Conservation (phyloP, 2,113 vertebrate species). For the Lampris incognitus region DNA sequence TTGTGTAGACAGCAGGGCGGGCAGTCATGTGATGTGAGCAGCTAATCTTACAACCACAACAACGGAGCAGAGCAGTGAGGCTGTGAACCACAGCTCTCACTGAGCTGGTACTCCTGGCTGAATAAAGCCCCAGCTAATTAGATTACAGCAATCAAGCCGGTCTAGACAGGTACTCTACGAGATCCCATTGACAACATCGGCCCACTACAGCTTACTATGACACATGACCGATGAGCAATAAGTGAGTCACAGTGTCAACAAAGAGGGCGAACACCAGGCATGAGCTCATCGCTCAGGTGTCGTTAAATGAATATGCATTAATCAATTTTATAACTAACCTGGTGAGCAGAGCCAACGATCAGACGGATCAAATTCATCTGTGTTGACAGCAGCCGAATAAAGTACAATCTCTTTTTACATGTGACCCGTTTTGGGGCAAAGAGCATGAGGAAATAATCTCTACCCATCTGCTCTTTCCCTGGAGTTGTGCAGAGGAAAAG, state of each 20-base stretch:
- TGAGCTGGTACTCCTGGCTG: conserved; percentile 50
- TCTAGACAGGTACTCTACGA: conserved; percentile 75
- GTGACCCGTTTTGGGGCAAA: conserved; percentile 20
- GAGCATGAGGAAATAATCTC: conserved; percentile 15
- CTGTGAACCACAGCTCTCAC: conserved; percentile 42
- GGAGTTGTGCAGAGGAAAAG: conserved; percentile 52
- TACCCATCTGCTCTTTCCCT: conserved; percentile 23
- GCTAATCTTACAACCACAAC: conserved; percentile 61
- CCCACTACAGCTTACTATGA: conserved; percentile 26
- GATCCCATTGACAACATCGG: conserved; percentile 45
- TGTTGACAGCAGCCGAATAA: neutral
- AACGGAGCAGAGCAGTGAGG: conserved; percentile 37
- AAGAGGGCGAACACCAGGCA: neutral
- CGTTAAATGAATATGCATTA: neutral
- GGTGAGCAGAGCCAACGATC: neutral
- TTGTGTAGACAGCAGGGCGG: conserved; percentile 22
- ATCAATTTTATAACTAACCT: neutral
- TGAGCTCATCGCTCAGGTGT: neutral
- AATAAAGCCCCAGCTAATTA: conserved; percentile 72
- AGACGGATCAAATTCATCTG: neutral
- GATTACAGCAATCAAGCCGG: conserved; percentile 68
- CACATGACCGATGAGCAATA: conserved; percentile 13
- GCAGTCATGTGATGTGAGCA: conserved; percentile 47
- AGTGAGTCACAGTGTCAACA: conserved; percentile 7
- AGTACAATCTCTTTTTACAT: neutral